Evolutionary conservation across 2,797 vertebrate genomes (phyloP).

Genomic region (Alosa sapidissima): DNA sequence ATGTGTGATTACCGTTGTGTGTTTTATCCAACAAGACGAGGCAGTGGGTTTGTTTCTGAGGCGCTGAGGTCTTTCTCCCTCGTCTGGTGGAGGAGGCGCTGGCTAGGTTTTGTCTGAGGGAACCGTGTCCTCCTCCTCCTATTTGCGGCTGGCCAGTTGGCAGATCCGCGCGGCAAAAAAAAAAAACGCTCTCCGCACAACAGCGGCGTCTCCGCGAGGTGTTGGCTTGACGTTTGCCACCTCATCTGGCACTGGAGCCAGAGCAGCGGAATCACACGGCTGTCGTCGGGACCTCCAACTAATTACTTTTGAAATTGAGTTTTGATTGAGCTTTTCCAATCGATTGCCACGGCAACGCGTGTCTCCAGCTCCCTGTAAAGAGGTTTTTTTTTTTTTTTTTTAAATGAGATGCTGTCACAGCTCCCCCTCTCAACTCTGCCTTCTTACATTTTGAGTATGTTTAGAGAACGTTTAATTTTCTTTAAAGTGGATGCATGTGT

Average conservation of each 20-base stretch:
- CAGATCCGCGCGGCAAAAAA: not conserved
- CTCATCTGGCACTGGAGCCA: slow-evolving; percentile 74
- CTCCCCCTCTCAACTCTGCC: slow-evolving; percentile 52
- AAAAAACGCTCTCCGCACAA: not conserved
- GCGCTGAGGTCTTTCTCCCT: not conserved
- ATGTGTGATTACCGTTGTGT: not conserved
- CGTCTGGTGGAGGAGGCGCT: not conserved
- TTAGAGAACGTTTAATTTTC: not conserved
- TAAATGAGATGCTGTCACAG: slow-evolving; percentile 89
- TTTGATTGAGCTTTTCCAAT: slow-evolving; percentile 99
- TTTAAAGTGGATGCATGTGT: not conserved
- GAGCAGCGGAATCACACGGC: slow-evolving; percentile 87
- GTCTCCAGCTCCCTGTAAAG: slow-evolving; percentile 75
- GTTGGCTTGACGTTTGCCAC: slow-evolving; percentile 26
- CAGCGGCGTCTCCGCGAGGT: not conserved
- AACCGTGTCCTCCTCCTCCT: not conserved
- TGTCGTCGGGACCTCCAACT: slow-evolving; percentile 90
- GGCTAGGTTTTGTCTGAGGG: not conserved
- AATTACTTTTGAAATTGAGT: slow-evolving; percentile 99
- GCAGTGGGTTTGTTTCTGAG: not conserved
- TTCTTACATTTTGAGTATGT: slow-evolving; percentile 4
- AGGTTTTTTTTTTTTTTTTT: slow-evolving; percentile 53
- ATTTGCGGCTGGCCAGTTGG: not conserved
- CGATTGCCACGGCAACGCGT: slow-evolving; percentile 96
- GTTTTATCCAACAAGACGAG: not conserved